Base-by-base conservation (phyloP, 2,888 invertebrate genomes). In the Neuroscelio doddi region DNA sequence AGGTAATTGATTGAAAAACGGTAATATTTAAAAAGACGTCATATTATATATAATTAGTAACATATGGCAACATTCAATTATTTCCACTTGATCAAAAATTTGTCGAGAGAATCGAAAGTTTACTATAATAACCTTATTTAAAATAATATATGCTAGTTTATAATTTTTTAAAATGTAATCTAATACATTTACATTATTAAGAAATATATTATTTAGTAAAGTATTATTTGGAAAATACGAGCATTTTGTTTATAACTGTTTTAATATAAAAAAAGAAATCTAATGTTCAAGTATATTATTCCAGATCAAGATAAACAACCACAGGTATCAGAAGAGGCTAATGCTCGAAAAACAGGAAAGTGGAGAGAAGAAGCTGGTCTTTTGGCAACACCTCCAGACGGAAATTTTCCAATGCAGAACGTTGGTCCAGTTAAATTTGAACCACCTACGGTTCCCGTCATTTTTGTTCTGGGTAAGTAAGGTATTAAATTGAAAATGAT, bases 391-490 rank as follows among this genome's bases (percentile, higher is more conserved):
- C 91, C 93, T 39, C 89, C 90, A 32, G 89, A 90, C 69, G 90
- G 90, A 65, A 89, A 88, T 75, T 92, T 92, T 81, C 92, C 92
- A 64, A 91, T 92, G 89, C 93, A 91, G 84, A 94, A 93, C 86
- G 88, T 89, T 70, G 92, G 92, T 78, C 90, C 91, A 76, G 91
- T 94, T 85, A 92, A 92, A 85, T 94, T 94, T 85, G 93, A 94
- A 86, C 89, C 92, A 70, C 94, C 94, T 44, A 91, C 90, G 83
- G 93, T 94, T 78, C 95, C 95, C 58, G 94, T 95, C 82, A 93
- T 95, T 87, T 95, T 95, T 85, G 90, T 95, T 71, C 89, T 95
- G 84, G 94, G 93, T 93, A 82, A 86, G 88, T 80, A 17, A 47
- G 14, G 12, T 21, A 10, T 17, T 1, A 17, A 7, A 5, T 3